A percentile compares a stretch with the other conserved stretches of the same genome.
phyloP scores from a whole-genome alignment of 1,140 invertebrate genomes.

The Cyrtorhinus lividipennis region DNA sequence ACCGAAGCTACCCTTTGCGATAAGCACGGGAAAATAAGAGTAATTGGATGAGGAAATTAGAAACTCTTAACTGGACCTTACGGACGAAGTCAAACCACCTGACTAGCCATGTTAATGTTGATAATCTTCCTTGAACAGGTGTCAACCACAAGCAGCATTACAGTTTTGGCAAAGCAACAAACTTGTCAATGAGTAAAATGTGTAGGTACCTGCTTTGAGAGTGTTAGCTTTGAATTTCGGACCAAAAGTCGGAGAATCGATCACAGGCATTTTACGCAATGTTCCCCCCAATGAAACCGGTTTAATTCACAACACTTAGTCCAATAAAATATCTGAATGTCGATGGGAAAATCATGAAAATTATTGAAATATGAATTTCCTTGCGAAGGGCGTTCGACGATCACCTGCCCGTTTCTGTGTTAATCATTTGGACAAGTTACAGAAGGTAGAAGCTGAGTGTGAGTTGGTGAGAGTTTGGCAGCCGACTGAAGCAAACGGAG shows the following conservation, averaged over 20 bases:
- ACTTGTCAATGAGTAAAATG: background rate
- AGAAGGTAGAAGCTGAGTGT: background rate
- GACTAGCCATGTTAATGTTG: too few species aligned
- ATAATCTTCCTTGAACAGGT: too few species aligned
- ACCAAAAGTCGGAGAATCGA: conserved; percentile 14
- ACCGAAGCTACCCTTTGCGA: too few species aligned
- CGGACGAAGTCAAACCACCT: too few species aligned
- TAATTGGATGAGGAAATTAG: too few species aligned
- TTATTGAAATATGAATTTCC: background rate
- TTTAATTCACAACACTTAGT: background rate
- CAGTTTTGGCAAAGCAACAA: background rate
- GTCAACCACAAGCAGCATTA: too few species aligned
- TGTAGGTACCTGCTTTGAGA: conserved; percentile 23
- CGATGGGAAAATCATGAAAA: background rate
- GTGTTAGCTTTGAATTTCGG: conserved; percentile 24
- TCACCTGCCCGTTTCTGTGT: conserved; percentile 2
- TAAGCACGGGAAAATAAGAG: too few species aligned
- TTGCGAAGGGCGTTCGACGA: background rate
- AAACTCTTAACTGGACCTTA: too few species aligned
- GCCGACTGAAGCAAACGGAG: conserved; percentile 17
- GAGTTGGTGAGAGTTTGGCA: conserved; percentile 17
- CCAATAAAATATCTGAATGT: background rate
- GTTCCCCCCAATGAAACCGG: background rate
- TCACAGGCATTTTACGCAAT: conserved; percentile 16
- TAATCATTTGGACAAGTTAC: conserved; percentile 10